A percentile compares a stretch with the other conserved stretches of the same genome.
phyloP scores from a whole-genome alignment of 92 coral and sea anemone species.

The Hydrozoanthus gracilis region DNA sequence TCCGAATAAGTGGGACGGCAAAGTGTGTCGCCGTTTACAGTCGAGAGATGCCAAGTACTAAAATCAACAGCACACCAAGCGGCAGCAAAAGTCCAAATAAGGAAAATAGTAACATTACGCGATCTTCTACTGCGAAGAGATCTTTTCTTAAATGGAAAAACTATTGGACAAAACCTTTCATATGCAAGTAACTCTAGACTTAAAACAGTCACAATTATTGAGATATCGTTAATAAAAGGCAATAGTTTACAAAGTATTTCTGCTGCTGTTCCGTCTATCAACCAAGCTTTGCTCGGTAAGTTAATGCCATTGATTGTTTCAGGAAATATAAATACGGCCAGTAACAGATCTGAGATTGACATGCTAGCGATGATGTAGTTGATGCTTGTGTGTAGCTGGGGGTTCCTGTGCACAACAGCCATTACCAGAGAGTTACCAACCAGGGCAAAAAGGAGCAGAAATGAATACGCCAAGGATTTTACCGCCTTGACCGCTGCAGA shows the following conservation, averaged over 20 bases:
- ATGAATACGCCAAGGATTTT: background rate
- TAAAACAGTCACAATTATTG: background rate
- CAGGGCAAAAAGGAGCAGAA: background rate
- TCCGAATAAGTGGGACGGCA: background rate
- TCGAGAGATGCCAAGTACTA: background rate
- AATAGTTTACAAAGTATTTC: background rate
- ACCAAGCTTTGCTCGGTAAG: background rate
- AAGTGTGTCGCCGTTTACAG: background rate
- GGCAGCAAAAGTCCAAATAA: background rate
- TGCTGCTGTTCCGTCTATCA: background rate
- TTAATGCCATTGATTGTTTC: background rate
- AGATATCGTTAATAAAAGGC: background rate
- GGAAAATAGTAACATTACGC: background rate
- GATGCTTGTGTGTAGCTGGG: background rate
- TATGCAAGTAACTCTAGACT: background rate
- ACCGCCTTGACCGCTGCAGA: too few species aligned
- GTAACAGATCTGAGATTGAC: slow-evolving; percentile 9
- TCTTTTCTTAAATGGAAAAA: background rate
- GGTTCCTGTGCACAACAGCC: background rate
- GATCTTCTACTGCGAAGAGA: background rate
- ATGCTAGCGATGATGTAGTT: slow-evolving; percentile 24
- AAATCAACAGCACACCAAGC: background rate
- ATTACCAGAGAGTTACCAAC: background rate
- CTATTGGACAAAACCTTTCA: background rate
- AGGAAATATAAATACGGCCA: background rate